Conservation (phyloP, 2,888 invertebrate species). For the Marronus borbonicus region DNA sequence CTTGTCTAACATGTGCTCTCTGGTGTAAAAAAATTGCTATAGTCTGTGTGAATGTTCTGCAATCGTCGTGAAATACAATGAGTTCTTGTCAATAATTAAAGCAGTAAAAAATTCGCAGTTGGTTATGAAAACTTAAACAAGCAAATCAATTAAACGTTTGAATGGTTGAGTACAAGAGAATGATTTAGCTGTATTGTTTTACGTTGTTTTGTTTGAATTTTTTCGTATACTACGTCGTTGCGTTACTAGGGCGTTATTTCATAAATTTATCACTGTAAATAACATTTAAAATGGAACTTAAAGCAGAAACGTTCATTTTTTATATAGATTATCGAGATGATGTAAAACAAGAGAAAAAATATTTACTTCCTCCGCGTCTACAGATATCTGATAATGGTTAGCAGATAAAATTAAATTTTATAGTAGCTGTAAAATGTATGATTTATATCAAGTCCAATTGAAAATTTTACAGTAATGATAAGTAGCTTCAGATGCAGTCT, state of each 20-base stretch:
- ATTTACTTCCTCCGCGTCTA: not conserved
- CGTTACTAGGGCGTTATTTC: not conserved
- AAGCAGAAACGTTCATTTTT: too few species aligned
- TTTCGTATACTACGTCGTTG: not conserved
- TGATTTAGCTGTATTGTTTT: slow-evolving; percentile 6
- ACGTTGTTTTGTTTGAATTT: slow-evolving; percentile 3
- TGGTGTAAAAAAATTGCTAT: slow-evolving; percentile 36
- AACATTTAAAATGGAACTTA: too few species aligned
- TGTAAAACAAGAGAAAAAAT: not conserved
- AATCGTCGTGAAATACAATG: slow-evolving; percentile 33
- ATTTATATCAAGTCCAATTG: not conserved
- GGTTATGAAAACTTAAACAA: slow-evolving; percentile 26
- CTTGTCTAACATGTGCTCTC: slow-evolving; percentile 43
- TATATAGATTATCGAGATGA: too few species aligned
- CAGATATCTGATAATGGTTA: not conserved
- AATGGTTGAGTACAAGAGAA: not conserved
- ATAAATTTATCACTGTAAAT: not conserved
- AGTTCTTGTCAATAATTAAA: slow-evolving; percentile 9
- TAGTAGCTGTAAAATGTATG: not conserved
- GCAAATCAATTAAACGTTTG: slow-evolving; percentile 24
- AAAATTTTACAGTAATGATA: not conserved
- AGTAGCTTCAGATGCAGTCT: not conserved
- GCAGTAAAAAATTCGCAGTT: slow-evolving; percentile 10
- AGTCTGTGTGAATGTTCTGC: slow-evolving; percentile 23
- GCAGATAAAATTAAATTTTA: not conserved